These are phyloP conservation scores for Crax fasciolata DNA, from an alignment of 2,797 vertebrate genomes.

Conservation along the genomic window DNA sequence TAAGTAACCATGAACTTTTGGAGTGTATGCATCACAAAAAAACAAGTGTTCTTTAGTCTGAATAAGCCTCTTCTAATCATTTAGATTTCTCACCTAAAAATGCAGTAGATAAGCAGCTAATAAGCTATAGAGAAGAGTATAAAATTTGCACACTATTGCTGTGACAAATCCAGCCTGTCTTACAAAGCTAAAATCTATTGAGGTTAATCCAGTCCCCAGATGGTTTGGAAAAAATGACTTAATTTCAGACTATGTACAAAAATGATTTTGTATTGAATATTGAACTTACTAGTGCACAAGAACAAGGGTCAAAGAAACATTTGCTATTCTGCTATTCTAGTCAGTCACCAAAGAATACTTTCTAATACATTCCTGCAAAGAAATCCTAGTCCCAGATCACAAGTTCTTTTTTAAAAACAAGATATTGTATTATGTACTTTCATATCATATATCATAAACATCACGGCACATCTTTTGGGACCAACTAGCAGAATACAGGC, in stretches of 20 bases:
- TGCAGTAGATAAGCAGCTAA: background rate
- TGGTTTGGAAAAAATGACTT: background rate
- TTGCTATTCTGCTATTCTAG: background rate
- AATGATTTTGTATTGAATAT: background rate
- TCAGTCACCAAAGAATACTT: background rate
- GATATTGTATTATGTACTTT: background rate
- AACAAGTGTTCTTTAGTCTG: background rate
- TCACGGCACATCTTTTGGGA: background rate
- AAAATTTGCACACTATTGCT: background rate
- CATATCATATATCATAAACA: background rate
- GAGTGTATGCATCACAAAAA: background rate
- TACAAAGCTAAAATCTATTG: background rate
- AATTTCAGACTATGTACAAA: background rate
- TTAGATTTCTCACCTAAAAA: background rate
- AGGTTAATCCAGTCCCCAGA: background rate
- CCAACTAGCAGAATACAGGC: background rate
- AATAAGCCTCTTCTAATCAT: background rate
- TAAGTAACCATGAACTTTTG: background rate
- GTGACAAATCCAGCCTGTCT: background rate
- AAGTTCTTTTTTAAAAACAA: background rate
- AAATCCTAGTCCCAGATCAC: background rate
- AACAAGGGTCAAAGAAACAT: background rate
- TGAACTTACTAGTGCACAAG: background rate
- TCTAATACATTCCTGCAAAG: background rate
- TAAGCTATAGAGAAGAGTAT: background rate